Base-by-base conservation (phyloP, 1,140 invertebrate genomes). In the Oncopodura yosiiana region DNA sequence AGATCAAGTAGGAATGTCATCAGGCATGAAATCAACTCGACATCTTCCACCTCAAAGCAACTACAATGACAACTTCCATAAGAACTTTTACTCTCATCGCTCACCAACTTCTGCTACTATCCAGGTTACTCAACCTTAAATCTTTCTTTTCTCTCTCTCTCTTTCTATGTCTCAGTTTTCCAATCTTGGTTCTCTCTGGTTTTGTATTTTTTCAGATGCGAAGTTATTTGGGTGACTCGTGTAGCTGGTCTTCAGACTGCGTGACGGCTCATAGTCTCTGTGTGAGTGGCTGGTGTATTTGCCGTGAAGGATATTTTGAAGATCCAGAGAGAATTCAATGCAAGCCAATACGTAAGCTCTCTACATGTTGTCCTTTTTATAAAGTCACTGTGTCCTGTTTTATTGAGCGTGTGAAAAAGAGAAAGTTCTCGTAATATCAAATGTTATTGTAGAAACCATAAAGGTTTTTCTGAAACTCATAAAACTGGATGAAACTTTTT, bases 11-110 rank as follows among this genome's bases (percentile, higher is more conserved):
- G 53, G 56, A 43, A 34, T 29, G 61, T 83, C 81, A 4, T 82
- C 82, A 30, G 68, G 80, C 48, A 85, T 83, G 5, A 89, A 86
- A 73, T 87, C 82, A 32, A 88, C 82, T 14, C 77, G 83, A 69
- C 86, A 86, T 72, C 74, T 84, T 39, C 74, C 84, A 49, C 79
- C 61, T 27, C 58, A 65, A 54, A 39, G 56, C 46, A 49, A 58
- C 42, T 49, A 46, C 50, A 53, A 63, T 14, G 53, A 64, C 49
- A 46, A 55, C 41, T 61, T 81, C 50, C 81, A 81, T 21, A 81
- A 84, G 66, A 53, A 62, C 53, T 54, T 65, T 48, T 65, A 72
- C 56, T 70, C 69, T 45, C 77, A 76, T 67, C 70, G 77, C 57
- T 62, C 60, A 34, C 78, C 79, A 21, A 81, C 78, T 2, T 80